Conservation (phyloP, 1,140 invertebrate genomes). For the Rhizoglyphus robini region DNA sequence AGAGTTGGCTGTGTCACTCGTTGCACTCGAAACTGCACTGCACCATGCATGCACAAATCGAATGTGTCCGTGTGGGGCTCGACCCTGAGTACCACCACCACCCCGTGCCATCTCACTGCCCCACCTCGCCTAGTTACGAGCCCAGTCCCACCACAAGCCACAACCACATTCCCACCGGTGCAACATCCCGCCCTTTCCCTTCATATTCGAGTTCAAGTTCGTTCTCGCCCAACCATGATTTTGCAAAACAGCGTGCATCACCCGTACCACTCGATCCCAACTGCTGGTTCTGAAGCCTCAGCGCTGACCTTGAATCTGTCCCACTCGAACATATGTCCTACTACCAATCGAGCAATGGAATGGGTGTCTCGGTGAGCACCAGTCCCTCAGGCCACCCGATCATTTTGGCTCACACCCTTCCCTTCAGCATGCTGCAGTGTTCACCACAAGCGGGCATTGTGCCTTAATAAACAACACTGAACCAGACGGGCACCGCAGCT, state of each 20-base stretch:
- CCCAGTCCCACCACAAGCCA: background rate
- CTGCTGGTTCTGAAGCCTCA: constrained; percentile 11
- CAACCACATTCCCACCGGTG: background rate
- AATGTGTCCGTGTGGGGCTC: constrained; percentile 39
- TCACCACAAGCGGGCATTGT: constrained; percentile 21
- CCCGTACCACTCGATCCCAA: constrained; percentile 3
- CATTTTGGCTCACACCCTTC: background rate
- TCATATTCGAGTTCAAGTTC: background rate
- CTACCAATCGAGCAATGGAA: constrained; percentile 3
- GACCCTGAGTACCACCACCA: constrained; percentile 41
- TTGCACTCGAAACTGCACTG: constrained; percentile 85
- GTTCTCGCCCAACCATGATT: background rate
- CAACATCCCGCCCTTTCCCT: background rate
- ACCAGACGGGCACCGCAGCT: background rate
- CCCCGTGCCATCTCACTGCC: constrained; percentile 29
- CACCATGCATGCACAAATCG: constrained; percentile 19
- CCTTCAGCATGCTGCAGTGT: constrained; percentile 15
- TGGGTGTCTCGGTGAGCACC: background rate
- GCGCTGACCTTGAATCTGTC: background rate
- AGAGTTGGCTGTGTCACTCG: constrained; percentile 80
- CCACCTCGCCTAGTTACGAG: constrained; percentile 17
- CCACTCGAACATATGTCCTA: constrained; percentile 13
- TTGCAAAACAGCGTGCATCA: constrained; percentile 6
- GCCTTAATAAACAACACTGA: constrained; percentile 6
- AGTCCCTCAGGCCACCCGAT: background rate